These are phyloP conservation scores for Drosophila orosa DNA, from an alignment of 1,140 invertebrate species.

Conservation along the genomic window DNA sequence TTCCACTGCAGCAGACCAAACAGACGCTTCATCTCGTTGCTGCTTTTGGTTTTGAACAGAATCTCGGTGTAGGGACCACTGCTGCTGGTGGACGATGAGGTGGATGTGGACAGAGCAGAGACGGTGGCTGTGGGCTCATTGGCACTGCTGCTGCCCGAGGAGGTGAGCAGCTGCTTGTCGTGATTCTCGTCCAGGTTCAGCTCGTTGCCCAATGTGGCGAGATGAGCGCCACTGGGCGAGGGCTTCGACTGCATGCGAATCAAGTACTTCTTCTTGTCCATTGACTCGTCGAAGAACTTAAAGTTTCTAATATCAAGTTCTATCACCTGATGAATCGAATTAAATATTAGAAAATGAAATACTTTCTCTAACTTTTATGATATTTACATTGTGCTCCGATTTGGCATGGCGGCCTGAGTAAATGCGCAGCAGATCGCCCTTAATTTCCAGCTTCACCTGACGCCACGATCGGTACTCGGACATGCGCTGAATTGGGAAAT, in stretches of 20 bases:
- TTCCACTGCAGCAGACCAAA: constrained; percentile 81
- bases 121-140: constrained; percentile 47
- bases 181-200: constrained; percentile 72
- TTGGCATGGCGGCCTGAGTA: constrained; percentile 77
- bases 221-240: constrained; percentile 56
- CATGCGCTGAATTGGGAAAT: constrained; percentile 58
- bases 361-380: not conserved
- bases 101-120: constrained; percentile 37
- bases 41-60: constrained; percentile 79
- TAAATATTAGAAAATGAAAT: not conserved
- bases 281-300: constrained; percentile 80
- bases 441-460: constrained; percentile 81
- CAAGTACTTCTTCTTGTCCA: constrained; percentile 82
- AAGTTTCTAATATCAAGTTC: constrained; percentile 83
- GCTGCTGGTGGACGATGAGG: constrained; percentile 29
- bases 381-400: constrained; percentile 78
- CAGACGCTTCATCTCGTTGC: constrained; percentile 79
- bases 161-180: constrained; percentile 59
- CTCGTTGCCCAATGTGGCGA: constrained; percentile 77
- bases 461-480: constrained; percentile 84
- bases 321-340: constrained; percentile 60
- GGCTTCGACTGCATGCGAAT: constrained; percentile 83
- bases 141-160: constrained; percentile 65
- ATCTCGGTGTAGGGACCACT: constrained; percentile 77
- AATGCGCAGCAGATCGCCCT: constrained; percentile 79